Conservation (phyloP, 2,113 vertebrate genomes). For the Zapornia atra region DNA sequence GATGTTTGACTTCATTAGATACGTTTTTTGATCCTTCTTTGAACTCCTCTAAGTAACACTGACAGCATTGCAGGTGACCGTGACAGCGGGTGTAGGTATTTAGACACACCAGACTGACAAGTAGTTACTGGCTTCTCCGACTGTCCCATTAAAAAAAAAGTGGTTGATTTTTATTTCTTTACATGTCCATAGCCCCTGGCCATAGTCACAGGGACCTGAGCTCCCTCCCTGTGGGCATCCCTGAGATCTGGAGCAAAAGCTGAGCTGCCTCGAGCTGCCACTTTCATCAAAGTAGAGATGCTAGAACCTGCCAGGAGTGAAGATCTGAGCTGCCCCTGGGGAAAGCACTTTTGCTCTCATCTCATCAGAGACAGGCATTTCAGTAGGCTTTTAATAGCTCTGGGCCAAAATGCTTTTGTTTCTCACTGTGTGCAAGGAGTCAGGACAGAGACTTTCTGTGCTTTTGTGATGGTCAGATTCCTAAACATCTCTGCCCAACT, state of each 20-base stretch:
- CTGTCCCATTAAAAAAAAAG: background rate
- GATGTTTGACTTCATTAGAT: background rate
- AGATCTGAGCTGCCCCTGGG: background rate
- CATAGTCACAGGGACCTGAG: background rate
- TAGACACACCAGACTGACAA: background rate
- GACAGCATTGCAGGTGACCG: background rate
- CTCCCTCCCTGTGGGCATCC: background rate
- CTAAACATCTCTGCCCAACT: background rate
- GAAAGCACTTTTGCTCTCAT: background rate
- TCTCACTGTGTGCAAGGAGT: background rate
- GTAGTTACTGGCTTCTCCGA: background rate
- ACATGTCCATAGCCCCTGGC: background rate
- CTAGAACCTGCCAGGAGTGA: background rate
- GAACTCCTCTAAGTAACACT: background rate
- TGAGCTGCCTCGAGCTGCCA: background rate
- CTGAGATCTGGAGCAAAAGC: background rate
- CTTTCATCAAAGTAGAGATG: background rate
- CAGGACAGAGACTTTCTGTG: background rate
- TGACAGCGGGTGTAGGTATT: background rate
- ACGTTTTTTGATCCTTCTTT: background rate
- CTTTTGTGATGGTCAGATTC: background rate
- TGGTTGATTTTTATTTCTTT: background rate
- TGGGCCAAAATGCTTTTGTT: background rate
- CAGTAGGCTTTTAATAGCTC: background rate
- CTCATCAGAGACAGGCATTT: background rate